Percentiles rank a stretch among this genome's conserved stretches.
These are phyloP conservation scores for Phainopepla nitens DNA, from an alignment of 2,113 vertebrate genomes.

Conservation along the genomic window DNA sequence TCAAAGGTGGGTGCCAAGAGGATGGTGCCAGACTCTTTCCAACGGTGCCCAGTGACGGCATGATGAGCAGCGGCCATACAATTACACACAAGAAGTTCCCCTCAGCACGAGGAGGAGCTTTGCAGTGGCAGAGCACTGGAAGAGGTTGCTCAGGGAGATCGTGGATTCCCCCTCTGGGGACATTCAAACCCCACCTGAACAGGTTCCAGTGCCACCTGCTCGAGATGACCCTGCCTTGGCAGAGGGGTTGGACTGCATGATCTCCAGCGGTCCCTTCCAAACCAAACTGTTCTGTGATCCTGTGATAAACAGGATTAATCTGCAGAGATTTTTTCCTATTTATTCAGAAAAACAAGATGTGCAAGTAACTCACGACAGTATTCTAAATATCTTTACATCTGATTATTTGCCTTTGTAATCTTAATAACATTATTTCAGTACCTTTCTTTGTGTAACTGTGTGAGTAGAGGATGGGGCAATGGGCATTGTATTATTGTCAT, in stretches of 20 bases:
- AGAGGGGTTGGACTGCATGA: neutral
- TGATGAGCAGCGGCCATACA: neutral
- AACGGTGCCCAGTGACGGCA: neutral
- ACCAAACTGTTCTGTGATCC: neutral
- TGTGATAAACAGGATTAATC: neutral
- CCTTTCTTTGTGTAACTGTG: neutral
- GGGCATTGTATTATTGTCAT: neutral
- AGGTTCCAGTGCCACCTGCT: neutral
- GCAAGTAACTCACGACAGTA: neutral
- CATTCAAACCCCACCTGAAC: neutral
- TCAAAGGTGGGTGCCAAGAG: neutral
- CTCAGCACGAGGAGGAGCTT: neutral
- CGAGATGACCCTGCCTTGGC: neutral
- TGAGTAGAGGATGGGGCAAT: rapidly evolving
- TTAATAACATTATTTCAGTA: neutral
- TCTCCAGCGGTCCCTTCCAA: neutral
- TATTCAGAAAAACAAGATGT: neutral
- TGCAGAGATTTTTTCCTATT: neutral
- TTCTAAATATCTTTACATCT: neutral
- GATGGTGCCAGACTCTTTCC: neutral
- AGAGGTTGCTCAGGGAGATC: neutral
- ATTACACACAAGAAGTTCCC: neutral
- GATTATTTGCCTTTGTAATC: neutral
- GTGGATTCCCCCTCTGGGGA: neutral
- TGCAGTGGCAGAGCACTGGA: neutral